Percentiles rank a stretch among this genome's conserved stretches.
Conservation (phyloP, 1,140 invertebrate species). For the Nilaparvata lugens region DNA sequence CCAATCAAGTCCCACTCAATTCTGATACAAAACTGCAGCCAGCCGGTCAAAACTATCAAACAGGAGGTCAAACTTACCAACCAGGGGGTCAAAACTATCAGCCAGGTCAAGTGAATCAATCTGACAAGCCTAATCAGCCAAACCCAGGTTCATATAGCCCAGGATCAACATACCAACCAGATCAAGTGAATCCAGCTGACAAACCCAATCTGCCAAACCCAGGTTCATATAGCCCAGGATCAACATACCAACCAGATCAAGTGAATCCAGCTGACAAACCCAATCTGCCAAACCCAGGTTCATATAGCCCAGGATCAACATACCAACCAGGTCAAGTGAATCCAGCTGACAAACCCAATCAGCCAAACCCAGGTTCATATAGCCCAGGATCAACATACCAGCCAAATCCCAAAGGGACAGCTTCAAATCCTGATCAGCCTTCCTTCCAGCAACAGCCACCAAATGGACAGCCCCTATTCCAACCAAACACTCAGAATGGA, state of each 20-base stretch:
- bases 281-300: neutral
- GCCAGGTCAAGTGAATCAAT: slow-evolving; percentile 8
- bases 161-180: slow-evolving; percentile 8
- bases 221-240: slow-evolving; percentile 5
- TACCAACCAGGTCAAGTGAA: slow-evolving; percentile 9
- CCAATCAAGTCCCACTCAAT: slow-evolving; percentile 12
- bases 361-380: slow-evolving; percentile 35
- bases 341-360: slow-evolving; percentile 30
- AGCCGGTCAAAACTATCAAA: too few relatives aligned
- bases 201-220: neutral
- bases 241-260: slow-evolving; percentile 13
- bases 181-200: neutral
- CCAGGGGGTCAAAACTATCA: too few relatives aligned
- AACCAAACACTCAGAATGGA: slow-evolving; percentile 11
- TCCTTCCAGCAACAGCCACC: slow-evolving; percentile 9
- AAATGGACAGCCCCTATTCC: slow-evolving; percentile 13
- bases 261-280: neutral
- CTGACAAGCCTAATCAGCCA: slow-evolving; percentile 34
- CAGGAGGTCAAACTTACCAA: too few relatives aligned
- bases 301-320: slow-evolving; percentile 15
- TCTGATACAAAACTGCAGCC: slow-evolving; percentile 13
- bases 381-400: slow-evolving; percentile 15
- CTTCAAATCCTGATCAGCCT: neutral
- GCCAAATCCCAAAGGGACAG: neutral
- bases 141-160: slow-evolving; percentile 31